Conservation (phyloP, 2,113 vertebrate genomes). For the Scartelaos histophorus region DNA sequence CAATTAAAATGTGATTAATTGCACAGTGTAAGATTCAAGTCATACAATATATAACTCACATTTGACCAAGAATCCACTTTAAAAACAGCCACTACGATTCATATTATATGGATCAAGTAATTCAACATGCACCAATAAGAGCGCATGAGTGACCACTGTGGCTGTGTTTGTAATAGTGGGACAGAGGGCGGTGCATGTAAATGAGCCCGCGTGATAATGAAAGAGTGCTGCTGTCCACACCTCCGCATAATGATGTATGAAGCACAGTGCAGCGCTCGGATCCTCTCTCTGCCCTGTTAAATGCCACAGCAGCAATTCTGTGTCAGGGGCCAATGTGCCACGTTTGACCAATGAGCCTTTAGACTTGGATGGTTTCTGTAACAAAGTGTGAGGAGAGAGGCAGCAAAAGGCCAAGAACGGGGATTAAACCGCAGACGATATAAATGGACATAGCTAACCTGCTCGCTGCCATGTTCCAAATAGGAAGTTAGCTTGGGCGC, state of each 20-base stretch:
- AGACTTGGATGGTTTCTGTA: slow-evolving; percentile 20
- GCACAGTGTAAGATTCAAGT: too few species aligned
- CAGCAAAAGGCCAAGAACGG: slow-evolving; percentile 15
- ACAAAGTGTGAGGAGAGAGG: slow-evolving; percentile 25
- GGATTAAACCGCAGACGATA: neutral
- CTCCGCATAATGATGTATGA: slow-evolving; percentile 61
- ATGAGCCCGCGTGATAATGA: slow-evolving; percentile 54
- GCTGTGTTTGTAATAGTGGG: slow-evolving; percentile 11
- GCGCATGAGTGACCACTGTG: slow-evolving; percentile 11
- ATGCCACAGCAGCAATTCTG: slow-evolving; percentile 63
- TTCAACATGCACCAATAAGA: neutral
- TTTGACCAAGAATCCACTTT: too few species aligned
- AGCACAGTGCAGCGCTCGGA: slow-evolving; percentile 31
- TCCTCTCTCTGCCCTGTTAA: slow-evolving; percentile 59
- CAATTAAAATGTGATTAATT: too few species aligned
- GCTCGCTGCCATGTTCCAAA: too few species aligned
- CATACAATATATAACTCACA: too few species aligned
- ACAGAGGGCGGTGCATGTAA: slow-evolving; percentile 50
- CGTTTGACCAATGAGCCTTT: slow-evolving; percentile 59
- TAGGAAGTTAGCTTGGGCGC: too few species aligned
- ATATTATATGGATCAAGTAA: too few species aligned
- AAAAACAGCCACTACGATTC: neutral
- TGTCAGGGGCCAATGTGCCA: slow-evolving; percentile 40
- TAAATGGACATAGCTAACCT: too few species aligned
- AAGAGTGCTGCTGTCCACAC: slow-evolving; percentile 47